phyloP scores from a whole-genome alignment of 2,113 vertebrate species.

The Eretmochelys imbricata region DNA sequence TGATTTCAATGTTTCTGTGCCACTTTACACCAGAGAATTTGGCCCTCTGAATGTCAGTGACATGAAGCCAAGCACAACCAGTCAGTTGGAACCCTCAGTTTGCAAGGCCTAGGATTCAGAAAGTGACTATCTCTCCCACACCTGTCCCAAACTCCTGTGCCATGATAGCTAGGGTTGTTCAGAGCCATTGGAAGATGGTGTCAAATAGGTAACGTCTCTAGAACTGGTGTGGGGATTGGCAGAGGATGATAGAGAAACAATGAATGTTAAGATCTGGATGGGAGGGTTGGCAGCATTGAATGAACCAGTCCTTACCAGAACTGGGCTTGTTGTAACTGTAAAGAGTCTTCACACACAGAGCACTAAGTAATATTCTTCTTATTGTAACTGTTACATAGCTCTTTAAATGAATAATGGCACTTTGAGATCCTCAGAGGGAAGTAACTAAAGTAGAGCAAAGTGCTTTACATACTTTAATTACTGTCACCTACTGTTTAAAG shows the following conservation, averaged over 20 bases:
- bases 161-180: neutral
- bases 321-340: accelerated
- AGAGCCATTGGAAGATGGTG: neutral
- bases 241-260: neutral
- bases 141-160: neutral
- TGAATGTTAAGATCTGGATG: neutral
- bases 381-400: neutral
- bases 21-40: neutral
- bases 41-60: neutral
- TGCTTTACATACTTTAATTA: neutral
- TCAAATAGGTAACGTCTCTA: neutral
- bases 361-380: neutral
- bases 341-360: neutral
- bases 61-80: neutral
- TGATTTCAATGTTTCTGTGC: neutral
- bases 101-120: neutral
- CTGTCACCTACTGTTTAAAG: neutral
- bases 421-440: neutral
- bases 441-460: neutral
- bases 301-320: neutral
- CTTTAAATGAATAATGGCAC: neutral
- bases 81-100: neutral
- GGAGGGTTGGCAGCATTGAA: neutral
- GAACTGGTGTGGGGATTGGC: accelerated
- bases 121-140: accelerated